Evolutionary conservation across 1,140 invertebrate genomes (phyloP).

Genomic region (Meloidogyne hapla): DNA sequence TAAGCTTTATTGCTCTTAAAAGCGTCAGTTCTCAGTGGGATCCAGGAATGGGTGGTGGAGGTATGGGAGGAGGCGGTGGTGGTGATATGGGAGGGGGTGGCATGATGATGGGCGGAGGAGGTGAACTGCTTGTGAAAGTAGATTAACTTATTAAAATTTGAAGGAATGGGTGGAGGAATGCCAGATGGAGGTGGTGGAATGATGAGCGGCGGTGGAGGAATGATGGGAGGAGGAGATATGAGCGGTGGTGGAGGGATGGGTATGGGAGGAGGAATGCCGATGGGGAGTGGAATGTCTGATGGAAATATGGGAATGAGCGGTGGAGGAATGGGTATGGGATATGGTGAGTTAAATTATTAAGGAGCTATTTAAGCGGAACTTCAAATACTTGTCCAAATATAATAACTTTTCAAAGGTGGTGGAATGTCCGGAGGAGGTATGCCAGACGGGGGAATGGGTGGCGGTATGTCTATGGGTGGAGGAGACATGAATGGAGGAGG

Average conservation of each 20-base stretch:
- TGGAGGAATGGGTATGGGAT: not conserved
- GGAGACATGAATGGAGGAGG: conserved; percentile 6
- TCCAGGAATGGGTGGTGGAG: conserved; percentile 16
- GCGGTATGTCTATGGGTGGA: conserved; percentile 11
- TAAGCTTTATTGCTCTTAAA: not conserved
- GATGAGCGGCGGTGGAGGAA: conserved; percentile 23
- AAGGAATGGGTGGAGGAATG: conserved; percentile 8
- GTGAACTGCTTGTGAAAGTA: not conserved
- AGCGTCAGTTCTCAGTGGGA: not conserved
- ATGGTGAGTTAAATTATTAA: no score
- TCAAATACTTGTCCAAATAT: no score
- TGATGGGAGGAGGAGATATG: conserved; percentile 23
- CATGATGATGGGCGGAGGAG: conserved; percentile 24
- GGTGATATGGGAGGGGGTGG: not conserved
- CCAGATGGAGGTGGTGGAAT: conserved; percentile 14
- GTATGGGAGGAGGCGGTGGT: conserved; percentile 20
- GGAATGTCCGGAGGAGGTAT: conserved; percentile 14
- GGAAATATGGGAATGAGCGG: conserved; percentile 17
- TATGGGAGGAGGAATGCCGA: conserved; percentile 12
- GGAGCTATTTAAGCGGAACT: no score
- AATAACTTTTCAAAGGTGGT: not conserved
- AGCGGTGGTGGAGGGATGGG: conserved; percentile 17
- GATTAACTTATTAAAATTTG: not conserved
- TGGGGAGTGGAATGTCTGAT: conserved; percentile 7
- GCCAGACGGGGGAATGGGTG: not conserved